A percentile compares a stretch with the other conserved stretches of the same genome.
phyloP scores from a whole-genome alignment of 2,797 vertebrate species.

The Squalus acanthias region DNA sequence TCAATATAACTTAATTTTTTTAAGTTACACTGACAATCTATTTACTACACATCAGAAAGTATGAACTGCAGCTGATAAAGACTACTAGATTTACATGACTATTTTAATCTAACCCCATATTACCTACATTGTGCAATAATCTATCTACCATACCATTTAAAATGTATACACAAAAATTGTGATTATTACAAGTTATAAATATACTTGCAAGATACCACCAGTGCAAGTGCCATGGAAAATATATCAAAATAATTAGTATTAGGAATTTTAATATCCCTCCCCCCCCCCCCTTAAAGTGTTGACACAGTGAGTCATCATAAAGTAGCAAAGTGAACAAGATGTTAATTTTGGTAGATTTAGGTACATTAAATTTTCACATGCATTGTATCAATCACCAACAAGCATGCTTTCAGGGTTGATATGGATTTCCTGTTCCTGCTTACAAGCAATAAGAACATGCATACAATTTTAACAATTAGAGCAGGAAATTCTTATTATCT shows the following conservation, averaged over 20 bases:
- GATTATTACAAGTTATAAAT: conserved; percentile 2
- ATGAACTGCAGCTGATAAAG: not conserved
- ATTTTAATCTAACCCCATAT: not conserved
- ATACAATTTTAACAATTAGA: not conserved
- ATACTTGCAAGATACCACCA: conserved; percentile 6
- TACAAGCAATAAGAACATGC: not conserved
- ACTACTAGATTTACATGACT: not conserved
- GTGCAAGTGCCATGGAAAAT: conserved; percentile 23
- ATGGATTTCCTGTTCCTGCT: not conserved
- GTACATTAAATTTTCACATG: not conserved
- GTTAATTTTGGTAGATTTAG: not conserved
- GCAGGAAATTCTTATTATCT: not conserved
- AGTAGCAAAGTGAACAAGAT: not conserved
- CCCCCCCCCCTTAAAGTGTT: not conserved
- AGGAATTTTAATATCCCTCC: conserved; percentile 6
- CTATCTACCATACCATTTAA: not conserved
- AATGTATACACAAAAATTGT: not conserved
- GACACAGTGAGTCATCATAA: not conserved
- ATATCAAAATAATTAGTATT: conserved; percentile 11
- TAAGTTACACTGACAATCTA: not conserved
- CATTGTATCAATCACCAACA: not conserved
- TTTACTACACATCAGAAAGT: not conserved
- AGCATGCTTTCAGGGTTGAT: not conserved
- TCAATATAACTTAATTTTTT: not conserved
- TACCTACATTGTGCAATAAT: not conserved